phyloP scores from a whole-genome alignment of 2,797 vertebrate genomes.

The Amniataba percoides region DNA sequence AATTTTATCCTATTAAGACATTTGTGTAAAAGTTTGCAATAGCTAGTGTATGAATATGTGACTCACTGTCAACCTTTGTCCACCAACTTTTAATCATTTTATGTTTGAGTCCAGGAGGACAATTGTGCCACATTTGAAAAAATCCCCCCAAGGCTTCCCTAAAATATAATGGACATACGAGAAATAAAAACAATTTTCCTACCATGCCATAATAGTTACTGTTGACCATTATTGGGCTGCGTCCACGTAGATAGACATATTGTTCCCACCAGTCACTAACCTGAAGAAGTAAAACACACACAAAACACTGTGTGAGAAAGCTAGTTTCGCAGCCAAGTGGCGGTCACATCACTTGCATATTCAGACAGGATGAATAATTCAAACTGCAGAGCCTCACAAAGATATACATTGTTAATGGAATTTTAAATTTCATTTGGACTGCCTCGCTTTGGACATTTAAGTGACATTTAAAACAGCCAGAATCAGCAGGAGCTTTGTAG shows the following conservation, averaged over 20 bases:
- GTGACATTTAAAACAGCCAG: slow-evolving; percentile 3
- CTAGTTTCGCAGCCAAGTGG: slow-evolving; percentile 1
- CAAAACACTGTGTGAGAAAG: slow-evolving; percentile 20
- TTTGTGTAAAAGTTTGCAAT: too few species aligned
- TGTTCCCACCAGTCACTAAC: slow-evolving; percentile 97
- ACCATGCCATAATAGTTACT: slow-evolving; percentile 96
- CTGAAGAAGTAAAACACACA: slow-evolving; percentile 71
- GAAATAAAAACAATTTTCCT: slow-evolving; percentile 21
- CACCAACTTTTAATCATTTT: too few species aligned
- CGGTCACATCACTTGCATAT: slow-evolving; percentile 28
- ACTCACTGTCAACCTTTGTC: too few species aligned
- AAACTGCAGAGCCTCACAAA: slow-evolving; percentile 42
- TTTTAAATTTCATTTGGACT: slow-evolving; percentile 35
- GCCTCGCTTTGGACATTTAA: slow-evolving; percentile 7
- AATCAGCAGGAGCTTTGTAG: neutral
- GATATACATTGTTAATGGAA: slow-evolving; percentile 67
- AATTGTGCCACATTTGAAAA: too few species aligned
- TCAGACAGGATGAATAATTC: slow-evolving; percentile 65
- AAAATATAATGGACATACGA: too few species aligned
- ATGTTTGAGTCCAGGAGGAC: too few species aligned
- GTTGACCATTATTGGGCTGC: slow-evolving; percentile 92
- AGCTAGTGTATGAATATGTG: too few species aligned
- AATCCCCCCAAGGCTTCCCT: too few species aligned
- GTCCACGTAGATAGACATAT: slow-evolving; percentile 90
- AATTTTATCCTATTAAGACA: too few species aligned